Base-by-base conservation (phyloP, 2,888 invertebrate species). In the Hybos culiciformis region DNA sequence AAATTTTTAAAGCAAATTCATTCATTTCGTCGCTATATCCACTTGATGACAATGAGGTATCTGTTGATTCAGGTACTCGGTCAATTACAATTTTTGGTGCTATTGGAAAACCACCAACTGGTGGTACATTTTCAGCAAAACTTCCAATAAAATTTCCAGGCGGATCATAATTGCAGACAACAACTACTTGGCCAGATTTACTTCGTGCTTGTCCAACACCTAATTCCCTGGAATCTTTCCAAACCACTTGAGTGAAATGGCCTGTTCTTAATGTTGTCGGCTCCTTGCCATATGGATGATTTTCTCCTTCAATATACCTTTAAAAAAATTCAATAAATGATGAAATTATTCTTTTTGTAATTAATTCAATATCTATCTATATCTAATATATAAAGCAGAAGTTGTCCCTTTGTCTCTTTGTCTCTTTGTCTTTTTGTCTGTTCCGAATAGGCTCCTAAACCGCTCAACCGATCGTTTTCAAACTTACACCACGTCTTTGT, bases 151-250 rank as follows among this genome's bases (percentile, higher is more conserved):
- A 80, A 63, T 92, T 92, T 5, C 91, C 92, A 0, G 90, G 83
- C 0, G 92, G 92, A 52, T 75, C 77, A 63, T 92, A 92, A 63
- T 88, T 83, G 29, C 83, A 86, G 1, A 92, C 91, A 0, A 91
- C 87, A 57, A 83, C 85, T 43, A 84, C 73, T 53, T 80, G 78
- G 0, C 83, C 87, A 46, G 80, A 79, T 42, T 77, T 75, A 50
- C 54, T 56, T 20, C 52, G 74, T 0, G 83, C 77, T 55, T 79
- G 72, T 9, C 81, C 86, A 1, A 86, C 78, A 2, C 87, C 87
- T 5, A 87, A 59, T 55, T 83, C 79, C 47, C 73, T 75, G 48
- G 77, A 79, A 46, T 76, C 78, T 51, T 77, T 76, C 85, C 85
- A 86, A 26, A 85, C 71, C 7, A 87, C 77, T 68, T 87, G 86